phyloP scores from a whole-genome alignment of 2,113 vertebrate genomes.

The Embiotoca jacksoni region DNA sequence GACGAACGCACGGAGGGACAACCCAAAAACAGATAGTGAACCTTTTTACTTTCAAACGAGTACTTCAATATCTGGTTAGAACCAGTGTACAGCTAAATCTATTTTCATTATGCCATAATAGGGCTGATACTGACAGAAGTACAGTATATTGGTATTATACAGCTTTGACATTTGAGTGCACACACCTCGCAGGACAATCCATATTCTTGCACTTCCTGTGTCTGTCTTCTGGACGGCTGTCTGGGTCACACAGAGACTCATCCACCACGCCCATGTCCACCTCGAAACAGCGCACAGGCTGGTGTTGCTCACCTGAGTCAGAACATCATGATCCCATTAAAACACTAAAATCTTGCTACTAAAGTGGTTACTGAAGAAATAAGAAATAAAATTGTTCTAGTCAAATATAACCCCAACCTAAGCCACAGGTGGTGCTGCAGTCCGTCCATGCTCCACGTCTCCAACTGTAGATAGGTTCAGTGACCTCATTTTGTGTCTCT shows the following conservation, averaged over 20 bases:
- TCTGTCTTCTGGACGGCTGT: constrained; percentile 84
- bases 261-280: constrained; percentile 87
- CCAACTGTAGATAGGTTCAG: constrained; percentile 89
- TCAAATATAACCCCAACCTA: constrained; percentile 79
- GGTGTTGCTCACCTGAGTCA: constrained; percentile 86
- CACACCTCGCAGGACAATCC: constrained; percentile 93
- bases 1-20: too few species aligned
- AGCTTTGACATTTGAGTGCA: neutral
- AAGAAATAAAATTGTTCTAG: neutral
- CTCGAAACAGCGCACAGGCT: constrained; percentile 89
- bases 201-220: constrained; percentile 91
- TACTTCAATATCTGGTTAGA: too few species aligned
- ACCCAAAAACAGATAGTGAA: too few species aligned
- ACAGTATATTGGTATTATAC: neutral
- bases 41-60: too few species aligned
- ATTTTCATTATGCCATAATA: neutral
- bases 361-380: neutral
- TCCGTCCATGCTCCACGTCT: constrained; percentile 92
- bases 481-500: constrained; percentile 87
- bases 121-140: neutral
- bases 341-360: neutral
- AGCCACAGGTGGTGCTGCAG: constrained; percentile 94
- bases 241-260: constrained; percentile 89
- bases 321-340: neutral
- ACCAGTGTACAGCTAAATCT: too few species aligned